A percentile compares a stretch with the other conserved stretches of the same genome.
These are phyloP conservation scores for Torymus auratus DNA, from an alignment of 2,888 invertebrate genomes.

Conservation along the genomic window DNA sequence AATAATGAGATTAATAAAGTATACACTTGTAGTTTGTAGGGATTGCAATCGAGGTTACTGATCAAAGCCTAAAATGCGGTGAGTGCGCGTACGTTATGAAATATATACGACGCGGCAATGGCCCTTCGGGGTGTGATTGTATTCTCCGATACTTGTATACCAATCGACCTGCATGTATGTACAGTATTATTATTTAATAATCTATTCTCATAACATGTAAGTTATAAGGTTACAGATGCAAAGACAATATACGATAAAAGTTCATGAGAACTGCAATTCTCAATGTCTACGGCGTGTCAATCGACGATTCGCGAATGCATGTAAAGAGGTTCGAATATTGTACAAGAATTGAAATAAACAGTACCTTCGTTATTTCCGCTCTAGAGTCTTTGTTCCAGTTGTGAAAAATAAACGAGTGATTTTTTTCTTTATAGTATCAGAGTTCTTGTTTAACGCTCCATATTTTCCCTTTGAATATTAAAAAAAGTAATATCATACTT, in stretches of 20 bases:
- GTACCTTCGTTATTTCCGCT: constrained; percentile 29
- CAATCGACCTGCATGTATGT: constrained; percentile 63
- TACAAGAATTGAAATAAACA: constrained; percentile 22
- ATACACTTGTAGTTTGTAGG: constrained; percentile 30
- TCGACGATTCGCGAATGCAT: constrained; percentile 20
- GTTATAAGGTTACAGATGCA: constrained; percentile 58
- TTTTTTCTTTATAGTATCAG: constrained; percentile 34
- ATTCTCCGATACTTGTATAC: constrained; percentile 51
- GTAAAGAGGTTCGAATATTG: constrained; percentile 31
- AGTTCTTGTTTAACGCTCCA: too few relatives aligned
- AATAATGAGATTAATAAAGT: background rate
- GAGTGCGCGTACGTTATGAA: constrained; percentile 9
- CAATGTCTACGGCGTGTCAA: background rate
- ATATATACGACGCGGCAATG: background rate
- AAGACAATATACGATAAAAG: constrained; percentile 58
- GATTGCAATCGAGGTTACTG: constrained; percentile 20
- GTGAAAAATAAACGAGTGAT: constrained; percentile 42
- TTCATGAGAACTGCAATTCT: constrained; percentile 13
- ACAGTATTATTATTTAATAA: constrained; percentile 68
- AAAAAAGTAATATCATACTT: too few relatives aligned
- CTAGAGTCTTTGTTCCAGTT: constrained; percentile 48
- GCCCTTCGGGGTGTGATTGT: constrained; percentile 4
- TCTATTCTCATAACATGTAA: constrained; percentile 58
- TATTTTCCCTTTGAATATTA: too few relatives aligned
- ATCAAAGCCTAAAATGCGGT: constrained; percentile 26